Evolutionary conservation across 2,888 invertebrate species (phyloP).

Genomic region (Listrodromus nycthemerus): DNA sequence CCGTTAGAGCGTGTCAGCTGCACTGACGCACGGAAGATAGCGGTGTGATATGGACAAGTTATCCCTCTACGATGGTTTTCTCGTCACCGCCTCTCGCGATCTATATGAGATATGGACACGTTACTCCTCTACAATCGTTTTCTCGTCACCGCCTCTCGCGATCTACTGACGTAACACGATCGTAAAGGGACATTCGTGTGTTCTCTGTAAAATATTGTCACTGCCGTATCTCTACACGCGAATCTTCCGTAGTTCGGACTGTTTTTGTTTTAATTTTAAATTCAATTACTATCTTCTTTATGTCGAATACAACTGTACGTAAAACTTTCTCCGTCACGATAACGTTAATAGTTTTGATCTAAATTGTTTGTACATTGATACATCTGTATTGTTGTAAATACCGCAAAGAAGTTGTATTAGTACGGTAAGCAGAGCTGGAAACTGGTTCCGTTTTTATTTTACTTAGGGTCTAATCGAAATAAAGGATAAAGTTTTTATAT

Average conservation of each 20-base stretch:
- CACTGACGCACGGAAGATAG: conserved; percentile 83
- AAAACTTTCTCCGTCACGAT: conserved; percentile 41
- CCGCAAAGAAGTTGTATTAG: conserved; percentile 30
- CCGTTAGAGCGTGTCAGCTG: conserved; percentile 96
- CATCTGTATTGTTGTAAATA: conserved; percentile 50
- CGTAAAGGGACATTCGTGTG: conserved; percentile 6
- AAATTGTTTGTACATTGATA: conserved; percentile 49
- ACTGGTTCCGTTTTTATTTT: conserved; percentile 34
- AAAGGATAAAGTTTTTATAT: conserved; percentile 50
- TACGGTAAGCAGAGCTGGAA: conserved; percentile 38
- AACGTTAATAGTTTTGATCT: conserved; percentile 20
- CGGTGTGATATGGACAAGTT: conserved; percentile 61
- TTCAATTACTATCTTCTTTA: background rate
- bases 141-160: conserved; percentile 65
- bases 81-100: conserved; percentile 65
- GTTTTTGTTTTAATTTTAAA: conserved; percentile 9
- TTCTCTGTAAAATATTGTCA: conserved; percentile 34
- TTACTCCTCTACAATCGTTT: conserved; percentile 47
- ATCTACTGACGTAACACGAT: conserved; percentile 57
- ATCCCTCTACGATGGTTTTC: conserved; percentile 51
- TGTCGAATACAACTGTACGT: conserved; percentile 14
- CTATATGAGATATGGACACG: conserved; percentile 65
- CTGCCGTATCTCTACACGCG: background rate
- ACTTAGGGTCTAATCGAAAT: conserved; percentile 45
- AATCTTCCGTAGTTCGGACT: background rate